Base-by-base conservation (phyloP, 2,113 vertebrate species). In the Dicentrarchus labrax region DNA sequence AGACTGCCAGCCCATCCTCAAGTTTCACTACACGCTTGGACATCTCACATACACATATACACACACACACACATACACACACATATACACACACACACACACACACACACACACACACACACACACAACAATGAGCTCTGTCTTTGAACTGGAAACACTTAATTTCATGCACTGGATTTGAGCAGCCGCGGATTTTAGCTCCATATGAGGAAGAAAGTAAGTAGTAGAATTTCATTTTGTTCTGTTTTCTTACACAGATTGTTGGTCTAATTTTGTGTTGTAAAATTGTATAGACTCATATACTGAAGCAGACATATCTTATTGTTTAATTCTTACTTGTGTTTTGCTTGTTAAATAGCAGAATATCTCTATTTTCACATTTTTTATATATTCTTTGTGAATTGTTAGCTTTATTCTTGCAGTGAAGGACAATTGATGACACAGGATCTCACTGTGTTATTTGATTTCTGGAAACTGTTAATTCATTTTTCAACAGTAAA, bases 201-300 rank as follows among this genome's bases (percentile, higher is more conserved):
- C 94, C 94, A 89, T 94, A 94, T 94, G 94, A 94, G 94, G 94
- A 90, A 94, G 76, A 93, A 92, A 93, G 94, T 94, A 84, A 94
- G 94, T 93, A 45, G 12, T 0, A 56, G 2, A n/a, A 21, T 76
- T 22, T 47, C 0, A 21, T 60, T 21, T 43, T n/a, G 6, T 36
- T 1, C 0, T 53, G 10, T 62, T 76, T 64, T 48, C 30, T 68
- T 60, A 54, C 24, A 30, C 10, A 36, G 21, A 47, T 16, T 36
- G 24, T 45, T 57, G 21, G 19, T 88, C 4, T 70, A 2, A 22
- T 50, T 53, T 4, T 78, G 5, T 82, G 22, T 57, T 60, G 21
- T 38, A 2, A 19, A 36, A 48, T 8, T 9, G 17, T 50, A 13
- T 4, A 39, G 2, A 57, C 21, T 12, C 5, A 71, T 47, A 8